These are phyloP conservation scores for Drosophila tropicalis DNA, from an alignment of 1,140 invertebrate species.

Conservation along the genomic window DNA sequence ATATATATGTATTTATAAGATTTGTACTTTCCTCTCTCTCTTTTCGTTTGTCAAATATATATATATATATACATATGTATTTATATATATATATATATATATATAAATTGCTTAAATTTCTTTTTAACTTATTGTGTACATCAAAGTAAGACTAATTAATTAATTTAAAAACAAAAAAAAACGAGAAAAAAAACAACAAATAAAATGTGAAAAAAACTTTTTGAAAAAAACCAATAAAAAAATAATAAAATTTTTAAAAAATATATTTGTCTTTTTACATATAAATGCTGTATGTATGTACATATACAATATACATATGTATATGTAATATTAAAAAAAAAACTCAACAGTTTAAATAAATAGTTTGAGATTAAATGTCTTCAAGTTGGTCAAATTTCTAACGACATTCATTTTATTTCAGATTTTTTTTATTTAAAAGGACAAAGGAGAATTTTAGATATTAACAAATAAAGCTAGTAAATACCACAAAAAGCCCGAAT, in stretches of 20 bases:
- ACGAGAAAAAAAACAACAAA: constrained; percentile 42
- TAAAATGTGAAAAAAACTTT: constrained; percentile 58
- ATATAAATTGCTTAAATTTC: constrained; percentile 49
- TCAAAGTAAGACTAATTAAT: constrained; percentile 81
- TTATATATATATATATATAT: constrained; percentile 12
- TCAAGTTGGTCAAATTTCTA: too few relatives aligned
- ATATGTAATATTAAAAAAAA: neutral
- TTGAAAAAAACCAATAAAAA: constrained; percentile 74
- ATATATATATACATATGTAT: neutral
- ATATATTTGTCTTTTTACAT: neutral
- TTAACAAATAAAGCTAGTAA: too few relatives aligned
- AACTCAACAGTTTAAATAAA: neutral
- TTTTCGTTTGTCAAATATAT: constrained; percentile 59
- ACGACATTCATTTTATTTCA: too few relatives aligned
- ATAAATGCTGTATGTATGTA: too few relatives aligned
- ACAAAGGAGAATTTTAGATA: too few relatives aligned
- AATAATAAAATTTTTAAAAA: constrained; percentile 78
- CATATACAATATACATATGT: too few relatives aligned
- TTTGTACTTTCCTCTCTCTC: constrained; percentile 39
- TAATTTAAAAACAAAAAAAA: constrained; percentile 61
- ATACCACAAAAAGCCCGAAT: too few relatives aligned
- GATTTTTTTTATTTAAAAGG: too few relatives aligned
- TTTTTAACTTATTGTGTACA: constrained; percentile 78
- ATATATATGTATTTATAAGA: constrained; percentile 7
- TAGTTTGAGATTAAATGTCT: too few relatives aligned